phyloP scores from a whole-genome alignment of 2,888 invertebrate genomes.

The Priocnemis perturbator region DNA sequence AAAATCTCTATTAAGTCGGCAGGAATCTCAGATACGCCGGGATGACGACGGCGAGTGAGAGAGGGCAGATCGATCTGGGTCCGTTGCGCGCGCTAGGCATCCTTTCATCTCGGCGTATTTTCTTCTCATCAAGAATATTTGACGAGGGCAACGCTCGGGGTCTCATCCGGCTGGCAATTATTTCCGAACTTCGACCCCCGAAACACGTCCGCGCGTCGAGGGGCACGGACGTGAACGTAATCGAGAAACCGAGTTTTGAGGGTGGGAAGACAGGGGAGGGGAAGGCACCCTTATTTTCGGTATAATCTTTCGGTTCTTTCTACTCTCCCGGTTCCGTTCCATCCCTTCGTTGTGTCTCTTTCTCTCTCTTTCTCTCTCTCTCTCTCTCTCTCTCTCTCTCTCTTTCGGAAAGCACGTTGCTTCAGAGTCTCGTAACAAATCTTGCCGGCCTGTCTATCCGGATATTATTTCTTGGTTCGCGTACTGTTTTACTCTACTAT shows the following conservation, averaged over 20 bases:
- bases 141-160: too few relatives aligned
- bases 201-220: slow-evolving; percentile 19
- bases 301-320: slow-evolving; percentile 11
- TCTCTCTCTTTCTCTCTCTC: background rate
- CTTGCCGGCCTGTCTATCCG: too few relatives aligned
- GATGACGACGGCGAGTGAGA: background rate
- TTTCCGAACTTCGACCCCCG: background rate
- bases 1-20: slow-evolving; percentile 33
- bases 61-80: slow-evolving; percentile 13
- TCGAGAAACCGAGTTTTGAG: slow-evolving; percentile 22
- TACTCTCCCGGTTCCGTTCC: background rate
- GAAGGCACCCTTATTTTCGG: slow-evolving; percentile 33
- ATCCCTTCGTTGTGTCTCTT: background rate
- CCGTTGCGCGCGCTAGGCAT: too few relatives aligned
- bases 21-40: slow-evolving; percentile 33
- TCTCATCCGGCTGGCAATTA: too few relatives aligned
- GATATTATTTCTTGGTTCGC: too few relatives aligned
- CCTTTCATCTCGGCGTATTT: too few relatives aligned
- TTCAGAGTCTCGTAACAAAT: too few relatives aligned
- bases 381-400: too few relatives aligned
- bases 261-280: background rate
- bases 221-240: slow-evolving; percentile 24
- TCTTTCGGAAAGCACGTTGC: too few relatives aligned
- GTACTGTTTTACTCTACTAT: too few relatives aligned
- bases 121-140: too few relatives aligned